phyloP scores from a whole-genome alignment of 2,797 vertebrate genomes.

The Calcarius lapponicus region DNA sequence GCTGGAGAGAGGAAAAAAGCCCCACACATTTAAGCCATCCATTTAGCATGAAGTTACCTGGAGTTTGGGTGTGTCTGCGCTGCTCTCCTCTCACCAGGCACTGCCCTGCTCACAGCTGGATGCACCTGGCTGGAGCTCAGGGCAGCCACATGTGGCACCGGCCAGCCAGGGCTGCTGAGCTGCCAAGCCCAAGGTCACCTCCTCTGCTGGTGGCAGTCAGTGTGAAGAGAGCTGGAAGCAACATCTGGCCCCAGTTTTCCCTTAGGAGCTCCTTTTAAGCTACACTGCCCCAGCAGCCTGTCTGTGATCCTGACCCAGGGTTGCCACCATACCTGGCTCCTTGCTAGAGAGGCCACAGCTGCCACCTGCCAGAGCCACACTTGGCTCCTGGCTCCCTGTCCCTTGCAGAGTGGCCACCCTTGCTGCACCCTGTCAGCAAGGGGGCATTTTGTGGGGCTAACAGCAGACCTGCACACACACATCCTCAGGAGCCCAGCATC shows the following conservation, averaged over 20 bases:
- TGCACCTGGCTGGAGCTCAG: neutral
- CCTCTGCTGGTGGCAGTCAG: neutral
- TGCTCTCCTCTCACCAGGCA: neutral
- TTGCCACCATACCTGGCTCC: accelerated
- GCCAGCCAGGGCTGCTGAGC: neutral
- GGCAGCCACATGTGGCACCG: accelerated
- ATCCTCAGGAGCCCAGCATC: too few species aligned
- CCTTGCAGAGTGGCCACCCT: neutral
- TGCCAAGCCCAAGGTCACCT: neutral
- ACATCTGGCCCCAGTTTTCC: neutral
- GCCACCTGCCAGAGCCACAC: accelerated
- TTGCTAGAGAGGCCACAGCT: neutral
- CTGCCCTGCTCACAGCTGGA: neutral
- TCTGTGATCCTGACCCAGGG: neutral
- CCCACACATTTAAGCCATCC: neutral
- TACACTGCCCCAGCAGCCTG: accelerated
- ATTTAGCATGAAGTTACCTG: neutral
- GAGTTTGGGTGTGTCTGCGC: neutral
- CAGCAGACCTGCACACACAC: too few species aligned
- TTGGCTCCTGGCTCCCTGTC: neutral
- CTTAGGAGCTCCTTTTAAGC: neutral
- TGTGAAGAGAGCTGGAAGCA: neutral
- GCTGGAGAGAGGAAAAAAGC: neutral
- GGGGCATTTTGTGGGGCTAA: neutral
- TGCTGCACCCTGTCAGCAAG: neutral